A percentile compares a stretch with the other conserved stretches of the same genome.
These are phyloP conservation scores for Vidua chalybeata DNA, from an alignment of 2,113 vertebrate genomes.

Conservation along the genomic window DNA sequence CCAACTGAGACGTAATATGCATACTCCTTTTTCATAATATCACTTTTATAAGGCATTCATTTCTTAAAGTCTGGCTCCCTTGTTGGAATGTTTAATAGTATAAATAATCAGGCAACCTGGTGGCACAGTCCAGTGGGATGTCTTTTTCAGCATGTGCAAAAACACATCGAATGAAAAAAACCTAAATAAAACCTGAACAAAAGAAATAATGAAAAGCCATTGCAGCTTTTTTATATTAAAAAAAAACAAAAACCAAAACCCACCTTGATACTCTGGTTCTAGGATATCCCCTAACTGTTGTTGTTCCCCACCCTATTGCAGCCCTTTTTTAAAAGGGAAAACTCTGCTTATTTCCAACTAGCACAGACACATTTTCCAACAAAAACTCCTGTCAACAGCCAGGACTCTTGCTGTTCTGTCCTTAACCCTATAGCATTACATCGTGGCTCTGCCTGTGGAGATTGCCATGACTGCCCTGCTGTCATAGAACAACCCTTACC, in stretches of 20 bases:
- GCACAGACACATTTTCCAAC: neutral
- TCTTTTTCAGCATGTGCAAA: neutral
- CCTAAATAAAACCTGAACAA: neutral
- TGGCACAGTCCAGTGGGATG: neutral
- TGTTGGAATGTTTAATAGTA: neutral
- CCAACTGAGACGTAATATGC: neutral
- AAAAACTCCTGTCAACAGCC: neutral
- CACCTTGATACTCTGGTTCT: neutral
- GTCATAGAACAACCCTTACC: neutral
- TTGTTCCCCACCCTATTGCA: neutral
- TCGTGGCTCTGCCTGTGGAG: neutral
- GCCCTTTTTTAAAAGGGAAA: neutral
- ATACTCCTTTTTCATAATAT: neutral
- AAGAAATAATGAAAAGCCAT: neutral
- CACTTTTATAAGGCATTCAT: neutral
- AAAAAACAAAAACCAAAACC: no score
- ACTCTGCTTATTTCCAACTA: neutral
- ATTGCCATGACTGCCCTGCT: neutral
- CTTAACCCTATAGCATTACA: neutral
- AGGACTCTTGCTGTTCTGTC: neutral
- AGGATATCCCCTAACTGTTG: neutral
- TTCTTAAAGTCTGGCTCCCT: neutral
- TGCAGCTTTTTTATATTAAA: neutral
- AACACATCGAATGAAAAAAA: neutral
- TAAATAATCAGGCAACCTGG: neutral